These are phyloP conservation scores for Metalampra italica DNA, from an alignment of 2,888 invertebrate genomes.

Conservation along the genomic window DNA sequence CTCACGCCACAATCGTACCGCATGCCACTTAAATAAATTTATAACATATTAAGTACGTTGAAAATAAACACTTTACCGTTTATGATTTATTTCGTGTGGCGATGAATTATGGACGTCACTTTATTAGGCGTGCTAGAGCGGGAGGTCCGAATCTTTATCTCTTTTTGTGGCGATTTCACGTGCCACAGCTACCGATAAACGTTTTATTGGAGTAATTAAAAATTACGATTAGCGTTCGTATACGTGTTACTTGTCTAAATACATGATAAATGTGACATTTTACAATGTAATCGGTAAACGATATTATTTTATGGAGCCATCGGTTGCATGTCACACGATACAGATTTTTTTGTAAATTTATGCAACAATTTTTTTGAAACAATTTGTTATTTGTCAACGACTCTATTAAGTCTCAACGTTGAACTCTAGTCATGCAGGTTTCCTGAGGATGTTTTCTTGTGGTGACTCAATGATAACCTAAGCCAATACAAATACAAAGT, in stretches of 20 bases:
- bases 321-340: slow-evolving; percentile 38
- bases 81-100: slow-evolving; percentile 74
- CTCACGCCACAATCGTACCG: slow-evolving; percentile 65
- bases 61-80: slow-evolving; percentile 76
- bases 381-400: no score
- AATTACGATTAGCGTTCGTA: slow-evolving; percentile 58
- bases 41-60: slow-evolving; percentile 76
- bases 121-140: slow-evolving; percentile 54
- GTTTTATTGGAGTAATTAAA: slow-evolving; percentile 75
- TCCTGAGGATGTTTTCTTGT: neutral
- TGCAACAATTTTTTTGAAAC: neutral
- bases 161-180: slow-evolving; percentile 63
- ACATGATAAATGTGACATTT: slow-evolving; percentile 63
- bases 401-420: no score
- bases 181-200: slow-evolving; percentile 67
- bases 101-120: slow-evolving; percentile 72
- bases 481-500: slow-evolving; percentile 36
- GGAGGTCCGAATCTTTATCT: slow-evolving; percentile 60
- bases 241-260: slow-evolving; percentile 55
- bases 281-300: slow-evolving; percentile 48
- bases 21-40: slow-evolving; percentile 77
- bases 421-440: no score
- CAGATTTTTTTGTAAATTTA: slow-evolving; percentile 38
- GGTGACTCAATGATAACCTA: slow-evolving; percentile 18
- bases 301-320: slow-evolving; percentile 46